These are phyloP conservation scores for Plectropomus leopardus DNA, from an alignment of 2,113 vertebrate species.

Conservation along the genomic window DNA sequence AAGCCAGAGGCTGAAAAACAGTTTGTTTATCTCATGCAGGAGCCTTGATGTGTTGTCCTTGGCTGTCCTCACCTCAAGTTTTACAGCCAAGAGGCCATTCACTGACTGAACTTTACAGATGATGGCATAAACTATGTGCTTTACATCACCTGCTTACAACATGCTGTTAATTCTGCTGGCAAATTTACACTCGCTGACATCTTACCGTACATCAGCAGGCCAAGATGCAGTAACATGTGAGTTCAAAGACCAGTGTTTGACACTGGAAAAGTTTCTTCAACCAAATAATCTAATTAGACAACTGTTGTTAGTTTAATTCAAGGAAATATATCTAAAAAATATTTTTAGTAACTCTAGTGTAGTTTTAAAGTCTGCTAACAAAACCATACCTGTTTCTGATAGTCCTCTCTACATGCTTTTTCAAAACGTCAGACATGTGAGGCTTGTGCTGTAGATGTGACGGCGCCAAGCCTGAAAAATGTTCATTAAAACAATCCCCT, in stretches of 20 bases:
- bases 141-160: too few species aligned
- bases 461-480: not conserved
- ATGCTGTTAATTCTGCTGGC: not conserved
- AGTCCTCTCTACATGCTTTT: not conserved
- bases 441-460: not conserved
- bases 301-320: not conserved
- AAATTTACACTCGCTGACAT: too few species aligned
- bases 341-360: not conserved
- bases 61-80: slow-evolving; percentile 16
- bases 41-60: slow-evolving; percentile 57
- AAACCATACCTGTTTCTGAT: not conserved
- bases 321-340: not conserved
- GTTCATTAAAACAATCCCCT: not conserved
- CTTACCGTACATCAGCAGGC: not conserved
- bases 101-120: slow-evolving; percentile 25
- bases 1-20: slow-evolving; percentile 42
- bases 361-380: not conserved
- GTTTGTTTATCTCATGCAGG: slow-evolving; percentile 63
- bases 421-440: not conserved
- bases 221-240: not conserved
- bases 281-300: not conserved
- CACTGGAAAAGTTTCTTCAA: not conserved
- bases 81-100: slow-evolving; percentile 35
- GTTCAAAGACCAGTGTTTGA: not conserved
- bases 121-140: too few species aligned